Conservation (phyloP, 2,113 vertebrate species). For the Ceuthmochares aereus region DNA sequence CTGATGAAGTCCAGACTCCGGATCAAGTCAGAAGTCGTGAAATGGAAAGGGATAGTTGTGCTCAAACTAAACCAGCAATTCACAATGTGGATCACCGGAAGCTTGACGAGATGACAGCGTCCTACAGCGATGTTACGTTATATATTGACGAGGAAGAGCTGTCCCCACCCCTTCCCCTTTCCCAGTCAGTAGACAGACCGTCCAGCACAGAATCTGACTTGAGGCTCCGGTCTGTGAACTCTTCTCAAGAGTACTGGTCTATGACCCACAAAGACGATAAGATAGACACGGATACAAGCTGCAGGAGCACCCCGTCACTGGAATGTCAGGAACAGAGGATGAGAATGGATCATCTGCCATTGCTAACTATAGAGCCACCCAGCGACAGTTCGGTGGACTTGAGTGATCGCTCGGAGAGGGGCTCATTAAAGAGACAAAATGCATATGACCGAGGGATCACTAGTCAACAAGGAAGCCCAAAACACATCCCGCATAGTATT, state of each 20-base stretch:
- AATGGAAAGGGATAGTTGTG: conserved; percentile 79
- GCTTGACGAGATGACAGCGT: conserved; percentile 93
- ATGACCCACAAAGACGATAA: conserved; percentile 91
- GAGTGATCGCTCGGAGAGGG: conserved; percentile 91
- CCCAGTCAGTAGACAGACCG: conserved; percentile 84
- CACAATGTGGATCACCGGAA: conserved; percentile 83
- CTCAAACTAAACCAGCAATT: conserved; percentile 76
- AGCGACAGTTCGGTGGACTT: conserved; percentile 95
- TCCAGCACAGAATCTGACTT: conserved; percentile 89
- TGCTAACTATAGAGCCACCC: conserved; percentile 94
- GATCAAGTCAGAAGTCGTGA: conserved; percentile 79
- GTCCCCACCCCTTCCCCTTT: conserved; percentile 88
- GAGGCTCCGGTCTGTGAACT: conserved; percentile 83
- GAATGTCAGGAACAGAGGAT: conserved; percentile 90
- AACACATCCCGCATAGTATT: conserved; percentile 83
- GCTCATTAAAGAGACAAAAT: conserved; percentile 88
- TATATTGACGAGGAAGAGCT: conserved; percentile 97
- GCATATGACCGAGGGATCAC: conserved; percentile 82
- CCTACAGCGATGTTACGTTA: conserved; percentile 95
- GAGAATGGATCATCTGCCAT: conserved; percentile 88
- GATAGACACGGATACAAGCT: conserved; percentile 90
- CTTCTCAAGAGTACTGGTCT: conserved; percentile 92
- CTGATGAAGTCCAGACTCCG: conserved; percentile 81
- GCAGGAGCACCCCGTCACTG: conserved; percentile 91
- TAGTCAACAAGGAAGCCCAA: conserved; percentile 90